Evolutionary conservation across 2,888 invertebrate species (phyloP).

Genomic region (Caenorhabditis becei): DNA sequence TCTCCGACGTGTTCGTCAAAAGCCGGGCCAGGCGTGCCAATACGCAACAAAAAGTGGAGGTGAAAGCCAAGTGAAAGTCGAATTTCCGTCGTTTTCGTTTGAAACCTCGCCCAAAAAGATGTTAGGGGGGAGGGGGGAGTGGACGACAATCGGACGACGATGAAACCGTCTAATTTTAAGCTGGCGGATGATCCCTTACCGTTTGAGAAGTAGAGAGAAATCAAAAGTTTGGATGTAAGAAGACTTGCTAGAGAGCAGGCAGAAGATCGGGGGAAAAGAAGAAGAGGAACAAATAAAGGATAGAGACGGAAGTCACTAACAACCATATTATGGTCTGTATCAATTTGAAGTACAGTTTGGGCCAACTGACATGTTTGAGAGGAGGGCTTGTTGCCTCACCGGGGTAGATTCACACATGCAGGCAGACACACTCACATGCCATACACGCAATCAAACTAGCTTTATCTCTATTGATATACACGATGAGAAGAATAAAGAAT

Average conservation of each 20-base stretch:
- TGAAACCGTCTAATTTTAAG: constrained; percentile 37
- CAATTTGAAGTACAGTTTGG: constrained; percentile 43
- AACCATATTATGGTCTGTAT: constrained; percentile 4
- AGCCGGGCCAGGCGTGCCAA: constrained; percentile 56
- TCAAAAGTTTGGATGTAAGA: constrained; percentile 1
- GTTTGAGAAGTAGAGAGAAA: neutral
- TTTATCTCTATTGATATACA: constrained; percentile 62
- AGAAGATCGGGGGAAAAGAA: too few species aligned
- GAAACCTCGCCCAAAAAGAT: constrained; percentile 32
- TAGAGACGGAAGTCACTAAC: neutral
- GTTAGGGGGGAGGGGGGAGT: neutral
- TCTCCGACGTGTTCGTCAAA: constrained; percentile 50
- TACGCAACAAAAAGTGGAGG: constrained; percentile 47
- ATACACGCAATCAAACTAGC: constrained; percentile 61
- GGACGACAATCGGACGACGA: neutral
- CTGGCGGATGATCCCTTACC: constrained; percentile 36
- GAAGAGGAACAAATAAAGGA: neutral
- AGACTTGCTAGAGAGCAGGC: neutral
- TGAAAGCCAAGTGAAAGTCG: constrained; percentile 51
- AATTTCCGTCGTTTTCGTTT: constrained; percentile 48
- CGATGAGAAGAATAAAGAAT: constrained; percentile 32
- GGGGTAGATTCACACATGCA: constrained; percentile 54
- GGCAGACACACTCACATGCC: constrained; percentile 30
- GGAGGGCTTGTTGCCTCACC: constrained; percentile 40
- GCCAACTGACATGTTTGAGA: constrained; percentile 40